Evolutionary conservation across 2,888 invertebrate species (phyloP), one percentile per base, ranked within the genome.

Genomic region (Girardia tigrina): DNA sequence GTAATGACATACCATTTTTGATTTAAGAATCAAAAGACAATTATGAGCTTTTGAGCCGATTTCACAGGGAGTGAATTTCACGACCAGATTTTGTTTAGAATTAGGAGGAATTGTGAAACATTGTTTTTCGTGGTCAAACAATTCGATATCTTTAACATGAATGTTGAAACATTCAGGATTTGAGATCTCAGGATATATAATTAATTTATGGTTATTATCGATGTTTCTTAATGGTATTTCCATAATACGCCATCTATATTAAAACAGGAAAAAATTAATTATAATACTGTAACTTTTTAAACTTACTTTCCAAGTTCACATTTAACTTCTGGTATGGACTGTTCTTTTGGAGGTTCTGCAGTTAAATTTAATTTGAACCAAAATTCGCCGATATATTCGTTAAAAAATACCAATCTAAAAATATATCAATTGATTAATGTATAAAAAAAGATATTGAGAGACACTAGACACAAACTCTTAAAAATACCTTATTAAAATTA

Each of bases 241-340:
- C 78, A 82, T 81, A 27, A 80, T 79, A 4, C 80, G 80, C 82
- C 82, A 82, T 73, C 82, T 82, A 77, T n/a, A 36, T 36, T 16
- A 36, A 12, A 12, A 12, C 36, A 36, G 8, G 16, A 16, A 36
- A 12, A 12, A 36, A 36, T 36, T 36, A 36, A 12, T 12, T 16
- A 36, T 36, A 12, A 29, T 12, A 23, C 42, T 0, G 75, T 56
- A 73, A 73, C 28, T 8, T 28, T 23, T 42, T 20, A 26, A 70
- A 36, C 78, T 76, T 79, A 82, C 82, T 81, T 80, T 73, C 84
- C 84, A 1, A 84, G 81, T 76, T 84, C 82, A 80, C 84, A 84
- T 75, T 82, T 80, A 80, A 83, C 79, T 42, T 80, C 80, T 36
- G 81, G 81, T 23, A 84, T 78, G 14, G 79, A 80, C 26, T 81